Base-by-base conservation (phyloP, 1,140 invertebrate species). In the Dinothrombium tinctorium region DNA sequence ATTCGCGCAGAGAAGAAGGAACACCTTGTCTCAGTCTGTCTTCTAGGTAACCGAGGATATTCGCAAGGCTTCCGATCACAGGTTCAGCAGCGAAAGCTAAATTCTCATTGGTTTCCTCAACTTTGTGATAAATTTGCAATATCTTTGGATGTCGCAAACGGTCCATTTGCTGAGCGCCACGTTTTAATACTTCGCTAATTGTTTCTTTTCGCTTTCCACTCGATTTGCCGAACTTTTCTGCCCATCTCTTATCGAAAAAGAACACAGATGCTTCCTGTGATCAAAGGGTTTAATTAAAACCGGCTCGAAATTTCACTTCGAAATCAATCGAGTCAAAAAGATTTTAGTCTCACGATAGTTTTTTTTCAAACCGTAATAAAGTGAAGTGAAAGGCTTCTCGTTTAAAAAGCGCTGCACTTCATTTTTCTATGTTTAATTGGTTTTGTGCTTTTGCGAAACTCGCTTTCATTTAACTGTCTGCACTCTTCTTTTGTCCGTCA, bases 231-330 rank as follows among this genome's bases (percentile, higher is more conserved):
- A 94, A 62, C 57, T 92, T 92, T 53, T 94, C 86, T 0, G 82
- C 83, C 14, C 74, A 71, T 44, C 77, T 72, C 56, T 94, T 94
- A 56, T 95, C 87, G 56, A 92, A 94, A 23, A 92, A 65, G 61
- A 94, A 92, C 43, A 94, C 74, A 0, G 86, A 90, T 36, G 77
- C 83, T 60, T 89, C 84, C 87, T 95, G 66, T 4, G 66, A 69
- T 0, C 29, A n/a, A n/a, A n/a, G n/a, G n/a, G n/a, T n/a, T n/a
- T n/a, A n/a, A n/a, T n/a, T n/a, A n/a, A n/a, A n/a, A n/a, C n/a
- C n/a, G n/a, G n/a, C n/a, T n/a, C n/a, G n/a, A n/a, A n/a, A n/a
- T n/a, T n/a, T n/a, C n/a, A n/a, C n/a, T n/a, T n/a, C n/a, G n/a
- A n/a, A n/a, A n/a, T n/a, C n/a, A n/a, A n/a, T n/a, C n/a, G n/a